Base-by-base conservation (phyloP, 2,113 vertebrate species). In the Formicarius rufipectus region DNA sequence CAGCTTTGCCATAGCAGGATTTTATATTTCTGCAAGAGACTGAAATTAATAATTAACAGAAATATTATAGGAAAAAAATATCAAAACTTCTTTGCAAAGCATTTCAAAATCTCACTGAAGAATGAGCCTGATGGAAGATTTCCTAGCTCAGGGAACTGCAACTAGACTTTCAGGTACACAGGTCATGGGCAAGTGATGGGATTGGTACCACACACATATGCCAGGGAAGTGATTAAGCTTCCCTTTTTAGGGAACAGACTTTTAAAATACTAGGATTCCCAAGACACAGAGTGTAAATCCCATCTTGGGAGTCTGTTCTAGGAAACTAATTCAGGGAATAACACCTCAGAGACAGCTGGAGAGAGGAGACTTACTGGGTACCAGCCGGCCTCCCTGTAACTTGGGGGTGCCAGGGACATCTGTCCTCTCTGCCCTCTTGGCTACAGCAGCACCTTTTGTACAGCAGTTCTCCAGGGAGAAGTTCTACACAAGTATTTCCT, bases 141-240 rank as follows among this genome's bases (percentile, higher is more conserved):
- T 49, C 33, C 9, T 5, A 31, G 50, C 17, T 55, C 22, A 14
- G 15, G 16, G 40, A 85, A 50, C 18, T 40, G 58, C 40, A n/a
- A n/a, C 0, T 13, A 14, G 13, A 50, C 30, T 87, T 74, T 30
- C 0, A 1, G 16, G 27, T 64, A 58, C 31, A 11, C 4, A 49
- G 47, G 47, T 23, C 22, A 49, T 23, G 47, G 47, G 47, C 47
- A 2, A 72, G 39, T 3, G 25, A 50, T 18, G 9, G 30, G 30
- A 60, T 16, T 19, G 22, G 30, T 33, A 63, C 22, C 80, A 42
- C 33, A 37, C 10, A n/a, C 24, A 42, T 35, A 35, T 6, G 1
- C 14, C 47, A 39, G 42, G 22, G 23, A 77, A 55, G 45, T 21
- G 12, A 56, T 67, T 27, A 40, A 40, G 33, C 20, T 50, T 55